phyloP scores from a whole-genome alignment of 64 coral and sea anemone genomes.

The Cladopsammia gracilis region DNA sequence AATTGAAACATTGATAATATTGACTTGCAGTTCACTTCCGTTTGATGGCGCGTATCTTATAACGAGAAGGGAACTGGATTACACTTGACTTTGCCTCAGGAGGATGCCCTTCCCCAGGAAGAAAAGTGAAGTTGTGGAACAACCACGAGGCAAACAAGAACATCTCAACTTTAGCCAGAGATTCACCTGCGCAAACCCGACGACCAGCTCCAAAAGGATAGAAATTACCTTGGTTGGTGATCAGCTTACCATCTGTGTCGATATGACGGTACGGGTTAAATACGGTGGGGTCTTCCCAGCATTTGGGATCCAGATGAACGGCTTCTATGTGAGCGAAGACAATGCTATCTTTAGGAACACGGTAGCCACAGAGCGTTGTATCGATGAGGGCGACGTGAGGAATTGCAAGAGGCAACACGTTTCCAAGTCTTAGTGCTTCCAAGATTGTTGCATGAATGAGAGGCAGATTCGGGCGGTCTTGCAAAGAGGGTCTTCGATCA shows the following conservation, averaged over 20 bases:
- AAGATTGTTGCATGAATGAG: slow-evolving; percentile 45
- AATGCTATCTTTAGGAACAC: slow-evolving; percentile 7
- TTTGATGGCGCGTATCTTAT: slow-evolving; percentile 37
- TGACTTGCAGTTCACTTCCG: neutral
- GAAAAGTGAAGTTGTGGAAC: slow-evolving; percentile 15
- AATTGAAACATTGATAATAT: too few relatives aligned
- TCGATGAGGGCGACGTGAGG: slow-evolving; percentile 4
- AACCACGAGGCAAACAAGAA: slow-evolving; percentile 25
- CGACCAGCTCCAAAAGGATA: slow-evolving; percentile 43
- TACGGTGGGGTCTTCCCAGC: slow-evolving; percentile 40
- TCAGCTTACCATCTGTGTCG: slow-evolving; percentile 10
- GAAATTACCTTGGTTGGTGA: slow-evolving; percentile 23
- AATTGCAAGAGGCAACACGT: neutral
- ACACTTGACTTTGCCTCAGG: neutral
- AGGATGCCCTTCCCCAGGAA: slow-evolving; percentile 1
- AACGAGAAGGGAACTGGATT: slow-evolving; percentile 13
- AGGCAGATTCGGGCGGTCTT: slow-evolving; percentile 25
- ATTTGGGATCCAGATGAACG: slow-evolving; percentile 44
- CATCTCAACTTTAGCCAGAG: slow-evolving; percentile 42
- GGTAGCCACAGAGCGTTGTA: slow-evolving; percentile 37
- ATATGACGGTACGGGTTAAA: slow-evolving; percentile 51
- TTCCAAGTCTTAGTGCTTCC: slow-evolving; percentile 23
- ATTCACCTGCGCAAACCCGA: slow-evolving; percentile 44
- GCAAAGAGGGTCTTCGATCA: neutral
- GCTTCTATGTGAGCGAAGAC: slow-evolving; percentile 26